Evolutionary conservation across 2,888 invertebrate genomes (phyloP).

Genomic region (Cosmopolites sordidus): DNA sequence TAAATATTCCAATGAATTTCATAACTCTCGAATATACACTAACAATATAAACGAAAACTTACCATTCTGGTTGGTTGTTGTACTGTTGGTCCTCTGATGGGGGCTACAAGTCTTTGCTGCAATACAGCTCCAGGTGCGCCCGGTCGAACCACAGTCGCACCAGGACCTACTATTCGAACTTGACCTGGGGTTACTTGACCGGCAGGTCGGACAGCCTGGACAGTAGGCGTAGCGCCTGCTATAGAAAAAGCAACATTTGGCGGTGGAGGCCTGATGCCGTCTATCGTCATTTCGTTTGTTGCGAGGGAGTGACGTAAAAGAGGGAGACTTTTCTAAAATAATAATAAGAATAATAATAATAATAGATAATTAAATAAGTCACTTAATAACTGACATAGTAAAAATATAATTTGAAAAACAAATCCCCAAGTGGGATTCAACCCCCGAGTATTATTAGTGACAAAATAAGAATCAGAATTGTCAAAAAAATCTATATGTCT

Average conservation of each 20-base stretch:
- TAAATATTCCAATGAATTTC: no score
- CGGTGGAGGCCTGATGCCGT: conserved; percentile 90
- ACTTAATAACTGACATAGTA: no score
- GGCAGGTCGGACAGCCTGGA: conserved; percentile 39
- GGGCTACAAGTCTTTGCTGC: conserved; percentile 56
- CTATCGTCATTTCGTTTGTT: conserved; percentile 86
- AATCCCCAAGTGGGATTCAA: no score
- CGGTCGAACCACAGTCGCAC: conserved; percentile 50
- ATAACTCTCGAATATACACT: not conserved
- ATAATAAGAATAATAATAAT: no score
- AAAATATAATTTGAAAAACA: no score
- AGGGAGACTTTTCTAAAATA: conserved; percentile 86
- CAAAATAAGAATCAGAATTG: not conserved
- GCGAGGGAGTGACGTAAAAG: conserved; percentile 85
- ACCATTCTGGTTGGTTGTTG: conserved; percentile 43
- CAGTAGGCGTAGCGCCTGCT: conserved; percentile 48
- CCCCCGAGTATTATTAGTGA: not conserved
- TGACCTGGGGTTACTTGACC: conserved; percentile 52
- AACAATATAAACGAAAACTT: not conserved
- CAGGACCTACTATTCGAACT: conserved; percentile 59
- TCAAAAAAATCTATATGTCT: not conserved
- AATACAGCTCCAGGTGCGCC: conserved; percentile 53
- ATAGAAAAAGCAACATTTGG: conserved; percentile 62
- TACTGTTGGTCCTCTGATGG: conserved; percentile 41
- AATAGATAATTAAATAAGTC: not conserved